Evolutionary conservation across 2,797 vertebrate genomes (phyloP).

Genomic region (Typhlichthys subterraneus): DNA sequence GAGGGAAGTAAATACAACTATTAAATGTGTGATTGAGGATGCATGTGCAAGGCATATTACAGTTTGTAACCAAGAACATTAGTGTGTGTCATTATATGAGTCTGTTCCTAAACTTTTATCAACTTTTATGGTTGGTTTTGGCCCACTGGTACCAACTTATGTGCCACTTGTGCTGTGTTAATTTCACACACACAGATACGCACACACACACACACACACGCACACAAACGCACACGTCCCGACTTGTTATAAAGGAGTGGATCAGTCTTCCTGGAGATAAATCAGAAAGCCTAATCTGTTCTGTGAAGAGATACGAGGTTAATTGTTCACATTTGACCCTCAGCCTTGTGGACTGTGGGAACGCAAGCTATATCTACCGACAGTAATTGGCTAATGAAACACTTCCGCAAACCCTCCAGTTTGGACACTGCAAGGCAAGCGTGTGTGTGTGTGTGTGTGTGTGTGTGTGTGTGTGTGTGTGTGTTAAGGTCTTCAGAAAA

Average conservation of each 20-base stretch:
- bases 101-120: background rate
- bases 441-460: conserved; percentile 40
- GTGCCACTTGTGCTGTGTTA: too few relatives aligned
- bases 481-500: conserved; percentile 63
- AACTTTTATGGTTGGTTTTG: background rate
- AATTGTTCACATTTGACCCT: conserved; percentile 82
- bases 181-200: conserved; percentile 16
- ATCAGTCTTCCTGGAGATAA: conserved; percentile 72
- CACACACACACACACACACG: conserved; percentile 19
- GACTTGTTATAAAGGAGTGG: conserved; percentile 56
- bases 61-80: background rate
- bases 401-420: conserved; percentile 76
- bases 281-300: conserved; percentile 74
- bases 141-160: background rate
- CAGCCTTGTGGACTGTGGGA: conserved; percentile 75
- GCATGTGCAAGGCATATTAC: conserved; percentile 7
- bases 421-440: conserved; percentile 4
- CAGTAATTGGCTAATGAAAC: conserved; percentile 84
- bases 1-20: conserved; percentile 16
- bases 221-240: conserved; percentile 56
- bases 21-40: conserved; percentile 31
- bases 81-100: background rate
- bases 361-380: conserved; percentile 74
- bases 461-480: conserved; percentile 15
- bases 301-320: conserved; percentile 70